Base-by-base conservation (phyloP, 2,888 invertebrate genomes). In the Formica aserva region DNA sequence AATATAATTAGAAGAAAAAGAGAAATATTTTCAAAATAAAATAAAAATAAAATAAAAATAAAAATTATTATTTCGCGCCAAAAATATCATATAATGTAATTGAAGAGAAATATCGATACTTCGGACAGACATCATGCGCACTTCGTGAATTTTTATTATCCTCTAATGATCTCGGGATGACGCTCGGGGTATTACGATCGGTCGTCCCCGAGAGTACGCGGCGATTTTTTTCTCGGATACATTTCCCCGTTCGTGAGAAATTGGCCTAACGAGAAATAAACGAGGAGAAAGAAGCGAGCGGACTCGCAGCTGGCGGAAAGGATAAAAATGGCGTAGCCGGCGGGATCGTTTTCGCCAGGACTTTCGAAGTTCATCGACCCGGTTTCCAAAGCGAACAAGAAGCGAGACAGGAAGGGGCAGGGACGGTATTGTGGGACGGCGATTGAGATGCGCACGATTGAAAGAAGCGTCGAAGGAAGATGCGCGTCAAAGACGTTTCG, bases 271-370 rank as follows among this genome's bases (percentile, higher is more conserved):
- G 90, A 82, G 87, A 87, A 86, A 83, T 80, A 82, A 77, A 85
- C 78, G 60, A 65, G 78, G 71, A 57, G 75, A 80, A 72, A 78
- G 75, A 65, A 62, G 48, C 48, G 78, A 41, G 55, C 63, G 65
- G 45, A 45, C 32, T 57, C 62, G 62, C 80, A 77, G 83, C 85
- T 86, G 84, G 77, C 85, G 85, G 86, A 91, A 52, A 85, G 88
- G 87, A 88, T 89, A 89, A 91, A 91, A 91, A 89, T 91, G 87
- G 86, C 89, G 84, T 85, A 67, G 71, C 77, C 26, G 55, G 38
- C 74, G 65, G 52, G 45, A 62, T 69, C 78, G 67, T 82, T 88
- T 87, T 74, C 71, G 35, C 55, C 72, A 74, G 66, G 66, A 83
- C 82, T 77, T 84, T 69, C 74, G 48, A 60, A 63, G 86, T 87